Conservation (phyloP, 2,113 vertebrate species). For the Meriones unguiculatus region DNA sequence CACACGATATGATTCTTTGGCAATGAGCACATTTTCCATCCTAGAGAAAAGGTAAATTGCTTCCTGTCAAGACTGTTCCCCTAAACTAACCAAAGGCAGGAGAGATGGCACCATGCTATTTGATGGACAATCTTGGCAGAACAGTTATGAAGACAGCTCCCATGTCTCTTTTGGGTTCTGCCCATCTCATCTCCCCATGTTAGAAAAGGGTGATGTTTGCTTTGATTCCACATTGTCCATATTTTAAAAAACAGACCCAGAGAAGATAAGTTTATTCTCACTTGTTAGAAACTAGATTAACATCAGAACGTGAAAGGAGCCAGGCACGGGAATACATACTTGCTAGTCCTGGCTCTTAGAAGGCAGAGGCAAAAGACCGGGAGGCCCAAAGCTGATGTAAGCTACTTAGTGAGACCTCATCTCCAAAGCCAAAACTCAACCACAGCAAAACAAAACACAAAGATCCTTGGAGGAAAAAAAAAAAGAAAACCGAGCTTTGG, state of each 20-base stretch:
- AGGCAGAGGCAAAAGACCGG: too few species aligned
- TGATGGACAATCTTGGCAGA: neutral
- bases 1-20: neutral
- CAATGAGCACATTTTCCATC: neutral
- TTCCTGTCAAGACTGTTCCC: conserved; percentile 12
- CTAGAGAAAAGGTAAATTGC: neutral
- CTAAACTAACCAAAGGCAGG: neutral
- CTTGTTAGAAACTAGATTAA: neutral
- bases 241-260: neutral
- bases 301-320: conserved; percentile 13
- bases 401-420: neutral
- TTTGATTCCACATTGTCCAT: neutral
- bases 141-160: neutral
- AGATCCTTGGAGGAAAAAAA: neutral
- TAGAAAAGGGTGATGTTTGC: neutral
- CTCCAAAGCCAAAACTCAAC: neutral
- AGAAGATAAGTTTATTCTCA: neutral
- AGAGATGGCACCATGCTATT: neutral
- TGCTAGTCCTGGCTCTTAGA: neutral
- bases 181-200: neutral
- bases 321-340: neutral
- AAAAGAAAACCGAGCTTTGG: neutral
- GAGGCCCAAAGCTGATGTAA: neutral
- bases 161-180: neutral
- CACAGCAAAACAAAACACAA: neutral